Conservation (phyloP, 2,797 vertebrate genomes). For the Nannoperca australis region DNA sequence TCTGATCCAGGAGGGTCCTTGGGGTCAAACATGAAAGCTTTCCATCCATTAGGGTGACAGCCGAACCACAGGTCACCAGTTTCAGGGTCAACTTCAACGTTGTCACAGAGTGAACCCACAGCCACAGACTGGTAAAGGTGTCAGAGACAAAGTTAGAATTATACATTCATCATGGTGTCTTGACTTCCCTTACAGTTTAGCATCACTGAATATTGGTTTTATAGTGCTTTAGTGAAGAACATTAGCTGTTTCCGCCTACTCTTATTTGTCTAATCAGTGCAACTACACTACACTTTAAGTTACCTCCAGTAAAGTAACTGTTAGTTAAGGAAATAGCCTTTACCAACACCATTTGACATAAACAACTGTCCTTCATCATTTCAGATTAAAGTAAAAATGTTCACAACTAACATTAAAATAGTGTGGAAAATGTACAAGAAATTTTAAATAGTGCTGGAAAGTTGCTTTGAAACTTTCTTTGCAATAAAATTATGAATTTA, state of each 20-base stretch:
- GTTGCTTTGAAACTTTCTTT: not conserved
- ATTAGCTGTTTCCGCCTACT: not conserved
- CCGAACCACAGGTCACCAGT: constrained; percentile 91
- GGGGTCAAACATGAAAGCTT: constrained; percentile 76
- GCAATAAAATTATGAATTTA: not conserved
- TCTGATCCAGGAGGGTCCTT: constrained; percentile 88
- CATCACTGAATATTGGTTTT: not conserved
- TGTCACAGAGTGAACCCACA: constrained; percentile 88
- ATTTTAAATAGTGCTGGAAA: not conserved
- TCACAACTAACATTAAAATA: not conserved
- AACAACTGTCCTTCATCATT: not conserved
- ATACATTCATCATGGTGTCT: not conserved
- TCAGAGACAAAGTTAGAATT: constrained; percentile 20
- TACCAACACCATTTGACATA: not conserved
- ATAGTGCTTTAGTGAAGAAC: not conserved
- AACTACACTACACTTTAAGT: not conserved
- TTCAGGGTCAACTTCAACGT: constrained; percentile 87
- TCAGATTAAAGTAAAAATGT: not conserved
- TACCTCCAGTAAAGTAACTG: not conserved
- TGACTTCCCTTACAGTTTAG: not conserved
- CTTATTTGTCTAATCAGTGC: not conserved
- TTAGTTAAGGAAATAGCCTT: not conserved
- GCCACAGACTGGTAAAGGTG: constrained; percentile 79
- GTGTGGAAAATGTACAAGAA: too few relatives aligned
- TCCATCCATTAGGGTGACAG: constrained; percentile 89